Base-by-base conservation (phyloP, 2,888 invertebrate species). In the Barypeithes pellucidus region DNA sequence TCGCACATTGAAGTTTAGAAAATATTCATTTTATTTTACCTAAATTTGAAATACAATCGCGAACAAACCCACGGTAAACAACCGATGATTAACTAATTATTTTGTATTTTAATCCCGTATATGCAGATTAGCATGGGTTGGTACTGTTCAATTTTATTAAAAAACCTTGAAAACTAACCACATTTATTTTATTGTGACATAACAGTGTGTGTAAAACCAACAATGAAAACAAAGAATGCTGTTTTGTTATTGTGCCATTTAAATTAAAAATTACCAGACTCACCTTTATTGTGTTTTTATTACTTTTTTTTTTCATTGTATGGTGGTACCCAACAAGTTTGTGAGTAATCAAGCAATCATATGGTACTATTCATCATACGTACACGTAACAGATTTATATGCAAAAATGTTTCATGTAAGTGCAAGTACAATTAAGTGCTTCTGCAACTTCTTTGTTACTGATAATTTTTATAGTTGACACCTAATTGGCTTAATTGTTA, bases 131-230 rank as follows among this genome's bases (percentile, higher is more conserved):
- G 36, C 22, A 7, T 72, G 67, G 72, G 72, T 57, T 67, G 72
- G 72, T 63, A 18, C 57, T 47, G 57, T 47, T 54, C 20, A 67
- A 72, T 72, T 67, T 72, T 67, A 54, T 39, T 60, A 36, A 33
- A 57, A 67, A 72, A 60, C 72, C 72, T 72, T 72, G 72, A 67
- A 67, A 72, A 22, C 67, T 52, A 54, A 65, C 65, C 43, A 71
- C 71, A 66, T 71, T 71, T 67, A 67, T 67, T 59, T n/a, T 71
- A 71, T 71, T 71, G 63, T 65, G 65, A 71, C 50, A 65, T 66
- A 71, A 71, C 60, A 41, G 18, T 33, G 52, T 59, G 63, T 66
- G 65, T 63, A 60, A 59, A 65, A 59, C 22, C 43, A 41, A 72
- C 70, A 59, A 59, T 70, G 63, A 57, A 59, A 70, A 43, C 33